A percentile compares a stretch with the other conserved stretches of the same genome.
Conservation (phyloP, 2,797 vertebrate species). For the Heterohyrax brucei region DNA sequence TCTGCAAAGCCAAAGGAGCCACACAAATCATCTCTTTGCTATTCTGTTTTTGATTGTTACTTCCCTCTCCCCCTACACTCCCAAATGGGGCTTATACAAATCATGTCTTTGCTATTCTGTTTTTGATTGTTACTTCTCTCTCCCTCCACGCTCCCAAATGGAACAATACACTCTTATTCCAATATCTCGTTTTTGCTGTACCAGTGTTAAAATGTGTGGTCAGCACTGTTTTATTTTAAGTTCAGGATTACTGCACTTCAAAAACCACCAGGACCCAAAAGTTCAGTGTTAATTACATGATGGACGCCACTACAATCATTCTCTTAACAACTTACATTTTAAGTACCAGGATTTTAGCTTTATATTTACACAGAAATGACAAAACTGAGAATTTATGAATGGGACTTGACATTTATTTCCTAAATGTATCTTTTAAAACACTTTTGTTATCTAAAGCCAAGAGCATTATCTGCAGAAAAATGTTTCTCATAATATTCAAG, state of each 20-base stretch:
- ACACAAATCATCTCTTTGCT: background rate
- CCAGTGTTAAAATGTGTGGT: slow-evolving; percentile 32
- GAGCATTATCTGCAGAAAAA: background rate
- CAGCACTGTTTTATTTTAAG: slow-evolving; percentile 44
- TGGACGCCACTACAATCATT: background rate
- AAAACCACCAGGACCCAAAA: slow-evolving; percentile 58
- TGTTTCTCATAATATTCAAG: background rate
- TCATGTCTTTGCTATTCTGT: background rate
- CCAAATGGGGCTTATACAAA: background rate
- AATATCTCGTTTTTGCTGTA: slow-evolving; percentile 52
- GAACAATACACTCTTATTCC: slow-evolving; percentile 17
- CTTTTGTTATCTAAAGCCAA: slow-evolving; percentile 14
- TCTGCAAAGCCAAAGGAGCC: background rate
- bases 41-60: slow-evolving; percentile 3
- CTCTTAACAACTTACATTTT: background rate
- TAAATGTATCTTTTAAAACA: background rate
- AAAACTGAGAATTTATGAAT: background rate
- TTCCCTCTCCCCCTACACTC: background rate
- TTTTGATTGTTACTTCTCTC: background rate
- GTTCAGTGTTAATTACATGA: background rate
- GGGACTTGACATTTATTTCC: slow-evolving; percentile 43
- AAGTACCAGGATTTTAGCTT: background rate
- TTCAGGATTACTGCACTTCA: slow-evolving; percentile 25
- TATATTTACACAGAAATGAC: background rate
- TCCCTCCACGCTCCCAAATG: background rate